phyloP scores from a whole-genome alignment of 2,888 invertebrate genomes.

The Drosophila maculinotata region DNA sequence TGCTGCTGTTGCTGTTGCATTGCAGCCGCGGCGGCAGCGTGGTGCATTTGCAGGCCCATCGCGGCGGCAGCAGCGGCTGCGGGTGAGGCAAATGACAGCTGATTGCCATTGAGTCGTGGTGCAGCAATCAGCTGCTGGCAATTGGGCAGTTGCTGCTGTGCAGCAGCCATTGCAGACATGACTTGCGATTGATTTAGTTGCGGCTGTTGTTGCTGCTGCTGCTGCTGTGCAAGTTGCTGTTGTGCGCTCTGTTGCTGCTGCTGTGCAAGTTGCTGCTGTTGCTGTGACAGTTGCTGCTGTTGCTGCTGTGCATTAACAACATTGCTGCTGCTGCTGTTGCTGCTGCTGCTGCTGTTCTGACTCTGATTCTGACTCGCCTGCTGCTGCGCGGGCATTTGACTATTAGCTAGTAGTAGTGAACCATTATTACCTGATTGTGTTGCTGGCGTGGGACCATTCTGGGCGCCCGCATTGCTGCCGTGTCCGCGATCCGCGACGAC shows the following conservation, averaged over 20 bases:
- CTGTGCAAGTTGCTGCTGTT: conserved; percentile 62
- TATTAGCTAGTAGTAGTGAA: conserved; percentile 84
- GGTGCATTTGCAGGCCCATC: conserved; percentile 86
- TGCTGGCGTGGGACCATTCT: conserved; percentile 81
- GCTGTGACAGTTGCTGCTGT: conserved; percentile 85
- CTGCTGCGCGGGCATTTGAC: conserved; percentile 77
- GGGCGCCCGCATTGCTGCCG: conserved; percentile 70
- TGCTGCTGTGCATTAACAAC: conserved; percentile 58
- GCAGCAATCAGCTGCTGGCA: conserved; percentile 85
- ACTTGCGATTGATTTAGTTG: conserved; percentile 64
- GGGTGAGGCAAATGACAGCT: conserved; percentile 85
- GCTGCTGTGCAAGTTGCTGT: conserved; percentile 84
- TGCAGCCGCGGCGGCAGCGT: conserved; percentile 83
- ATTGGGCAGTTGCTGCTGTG: conserved; percentile 62
- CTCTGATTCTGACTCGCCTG: conserved; percentile 69
- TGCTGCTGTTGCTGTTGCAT: conserved; percentile 73
- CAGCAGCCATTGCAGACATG: conserved; percentile 73
- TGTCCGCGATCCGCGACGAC: conserved; percentile 82
- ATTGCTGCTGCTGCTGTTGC: conserved; percentile 65
- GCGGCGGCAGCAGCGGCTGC: conserved; percentile 84
- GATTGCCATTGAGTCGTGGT: conserved; percentile 87
- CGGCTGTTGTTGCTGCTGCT: conserved; percentile 61
- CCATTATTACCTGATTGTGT: conserved; percentile 85
- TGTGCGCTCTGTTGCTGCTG: conserved; percentile 85
- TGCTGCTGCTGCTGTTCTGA: conserved; percentile 70